phyloP scores from a whole-genome alignment of 2,113 vertebrate genomes.

The Alaudala cheleensis region DNA sequence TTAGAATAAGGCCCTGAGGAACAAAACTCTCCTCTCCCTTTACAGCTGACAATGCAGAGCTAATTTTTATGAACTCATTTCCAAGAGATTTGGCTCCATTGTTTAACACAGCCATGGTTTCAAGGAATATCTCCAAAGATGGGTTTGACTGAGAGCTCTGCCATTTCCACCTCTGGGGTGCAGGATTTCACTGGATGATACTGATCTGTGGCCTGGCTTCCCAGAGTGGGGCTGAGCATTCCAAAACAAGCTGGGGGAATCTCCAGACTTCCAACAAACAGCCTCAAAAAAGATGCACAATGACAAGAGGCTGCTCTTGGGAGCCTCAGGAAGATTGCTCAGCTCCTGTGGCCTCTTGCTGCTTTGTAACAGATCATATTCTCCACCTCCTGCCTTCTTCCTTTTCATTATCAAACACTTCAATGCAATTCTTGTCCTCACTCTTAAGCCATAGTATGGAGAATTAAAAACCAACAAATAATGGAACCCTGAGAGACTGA shows the following conservation, averaged over 20 bases:
- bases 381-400: background rate
- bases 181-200: background rate
- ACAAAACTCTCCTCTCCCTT: background rate
- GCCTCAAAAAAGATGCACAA: background rate
- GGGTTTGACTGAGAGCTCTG: background rate
- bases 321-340: background rate
- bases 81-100: background rate
- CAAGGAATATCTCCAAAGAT: background rate
- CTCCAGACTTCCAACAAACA: background rate
- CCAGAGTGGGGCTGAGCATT: background rate
- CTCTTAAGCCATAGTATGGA: background rate
- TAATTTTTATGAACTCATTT: conserved; percentile 42
- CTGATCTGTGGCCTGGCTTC: too few relatives aligned
- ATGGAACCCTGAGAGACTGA: background rate
- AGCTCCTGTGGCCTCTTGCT: background rate
- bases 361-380: background rate
- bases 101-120: background rate
- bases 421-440: background rate
- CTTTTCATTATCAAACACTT: background rate
- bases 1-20: conserved; percentile 58
- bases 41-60: conserved; percentile 54
- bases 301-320: accelerated
- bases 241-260: background rate
- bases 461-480: background rate
- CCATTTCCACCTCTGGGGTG: background rate